Conservation (phyloP, 2,797 vertebrate genomes). For the Chlorospingus flavigularis region DNA sequence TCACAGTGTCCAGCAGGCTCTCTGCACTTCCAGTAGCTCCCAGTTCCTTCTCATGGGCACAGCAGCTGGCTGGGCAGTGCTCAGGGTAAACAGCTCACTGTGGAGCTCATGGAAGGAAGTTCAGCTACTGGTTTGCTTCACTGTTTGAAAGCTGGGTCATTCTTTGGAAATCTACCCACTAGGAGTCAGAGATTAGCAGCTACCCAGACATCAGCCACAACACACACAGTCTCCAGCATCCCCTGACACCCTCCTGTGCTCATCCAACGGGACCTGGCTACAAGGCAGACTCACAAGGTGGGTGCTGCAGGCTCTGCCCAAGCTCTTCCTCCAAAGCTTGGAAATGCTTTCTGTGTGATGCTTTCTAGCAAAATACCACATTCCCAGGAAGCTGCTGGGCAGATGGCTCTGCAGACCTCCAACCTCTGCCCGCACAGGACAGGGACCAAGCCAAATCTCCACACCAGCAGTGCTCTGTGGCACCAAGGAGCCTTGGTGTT, state of each 20-base stretch:
- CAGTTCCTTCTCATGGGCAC: neutral
- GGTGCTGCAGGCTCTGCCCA: neutral
- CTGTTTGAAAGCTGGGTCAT: neutral
- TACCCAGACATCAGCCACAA: neutral
- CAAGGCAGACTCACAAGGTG: neutral
- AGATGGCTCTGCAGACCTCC: neutral
- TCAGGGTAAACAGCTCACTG: neutral
- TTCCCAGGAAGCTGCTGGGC: neutral
- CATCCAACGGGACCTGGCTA: neutral
- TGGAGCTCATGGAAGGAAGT: neutral
- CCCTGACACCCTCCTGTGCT: fast-evolving
- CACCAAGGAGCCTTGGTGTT: neutral
- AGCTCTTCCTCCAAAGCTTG: neutral
- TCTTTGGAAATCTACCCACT: neutral
- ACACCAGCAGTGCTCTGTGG: neutral
- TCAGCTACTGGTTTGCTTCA: neutral
- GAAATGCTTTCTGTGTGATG: fast-evolving
- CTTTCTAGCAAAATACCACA: neutral
- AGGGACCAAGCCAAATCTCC: neutral
- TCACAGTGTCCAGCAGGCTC: neutral
- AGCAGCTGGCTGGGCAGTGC: neutral
- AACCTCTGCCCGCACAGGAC: neutral
- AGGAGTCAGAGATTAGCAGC: neutral
- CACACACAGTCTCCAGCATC: neutral
- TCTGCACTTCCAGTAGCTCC: neutral